Evolutionary conservation across 2,113 vertebrate genomes (phyloP), one percentile per base, ranked within the genome.

Genomic region (Pachyramphus minor): DNA sequence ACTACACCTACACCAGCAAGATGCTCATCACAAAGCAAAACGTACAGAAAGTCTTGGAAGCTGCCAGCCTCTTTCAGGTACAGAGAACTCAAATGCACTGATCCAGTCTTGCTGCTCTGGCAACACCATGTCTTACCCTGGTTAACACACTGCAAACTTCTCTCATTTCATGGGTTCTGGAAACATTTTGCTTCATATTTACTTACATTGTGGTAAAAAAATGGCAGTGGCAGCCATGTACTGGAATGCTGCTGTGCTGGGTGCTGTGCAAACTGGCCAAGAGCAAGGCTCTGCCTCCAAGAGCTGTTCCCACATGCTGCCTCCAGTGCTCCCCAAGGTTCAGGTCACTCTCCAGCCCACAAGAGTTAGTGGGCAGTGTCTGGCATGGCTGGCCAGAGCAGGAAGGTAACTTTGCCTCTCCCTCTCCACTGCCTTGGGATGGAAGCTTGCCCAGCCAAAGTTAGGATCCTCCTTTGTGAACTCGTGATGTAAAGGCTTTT

Each of bases 1-100:
- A 99, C 95, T 99, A 99, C 78, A 99, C 99, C 7, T 99, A 99
- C 79, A 99, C 99, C 92, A 99, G 99, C 97, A 98, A 97, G 96
- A 98, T 98, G 30, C 96, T 98, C 55, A 99, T 99, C 95, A 99
- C 99, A 81, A 99, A 98, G 91, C 97, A 99, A 56, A 99, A 99
- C 0, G 99, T 99, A 35, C 99, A 99, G 97, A 98, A 98, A 76
- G 97, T 99, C 58, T 98, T 99, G 35, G 99, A 99, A 96, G 99
- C 99, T 0, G 99, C 99, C 91, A 99, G 99, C 92, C 99, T 99
- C 60, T 99, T 99, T 93, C 99, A 99, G 99, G 99, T 99, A 94
- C 37, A 47, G 42, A 92, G 14, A 97, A 98, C 85, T 35, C 77
- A 81, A 50, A 74, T 52, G 35, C 27, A 59, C 31, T 33, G 53